Evolutionary conservation across 2,113 vertebrate species (phyloP).

Genomic region (Furnarius figulus): DNA sequence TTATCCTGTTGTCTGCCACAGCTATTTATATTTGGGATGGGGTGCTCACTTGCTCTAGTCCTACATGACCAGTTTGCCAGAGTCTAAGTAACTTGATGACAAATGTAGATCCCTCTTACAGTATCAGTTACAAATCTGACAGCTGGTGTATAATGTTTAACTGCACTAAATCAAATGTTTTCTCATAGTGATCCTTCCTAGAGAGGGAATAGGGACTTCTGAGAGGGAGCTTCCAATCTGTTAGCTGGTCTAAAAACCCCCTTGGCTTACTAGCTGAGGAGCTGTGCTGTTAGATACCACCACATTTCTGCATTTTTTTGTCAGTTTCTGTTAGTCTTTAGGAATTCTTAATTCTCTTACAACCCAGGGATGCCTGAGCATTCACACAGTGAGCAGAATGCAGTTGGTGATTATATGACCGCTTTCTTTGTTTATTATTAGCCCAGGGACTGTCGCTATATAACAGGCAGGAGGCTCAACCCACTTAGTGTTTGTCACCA

Average conservation of each 20-base stretch:
- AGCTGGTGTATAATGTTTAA: background rate
- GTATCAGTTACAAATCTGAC: background rate
- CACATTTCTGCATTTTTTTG: background rate
- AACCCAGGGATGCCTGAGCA: background rate
- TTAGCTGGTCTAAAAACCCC: background rate
- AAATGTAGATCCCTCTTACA: background rate
- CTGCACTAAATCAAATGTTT: background rate
- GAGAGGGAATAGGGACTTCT: background rate
- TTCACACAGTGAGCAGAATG: background rate
- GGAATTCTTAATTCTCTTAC: background rate
- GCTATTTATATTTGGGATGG: background rate
- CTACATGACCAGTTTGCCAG: background rate
- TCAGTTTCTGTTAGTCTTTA: background rate
- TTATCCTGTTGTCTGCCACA: background rate
- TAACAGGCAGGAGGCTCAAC: background rate
- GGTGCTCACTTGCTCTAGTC: background rate
- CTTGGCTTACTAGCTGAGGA: background rate
- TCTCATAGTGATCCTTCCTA: background rate
- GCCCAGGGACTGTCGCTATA: background rate
- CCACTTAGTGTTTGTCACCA: background rate
- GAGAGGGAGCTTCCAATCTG: background rate
- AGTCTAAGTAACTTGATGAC: background rate
- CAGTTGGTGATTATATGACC: background rate
- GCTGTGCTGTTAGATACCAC: background rate
- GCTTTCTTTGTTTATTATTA: background rate